Base-by-base conservation (phyloP, 2,797 vertebrate species). In the Gephyroberyx darwinii region DNA sequence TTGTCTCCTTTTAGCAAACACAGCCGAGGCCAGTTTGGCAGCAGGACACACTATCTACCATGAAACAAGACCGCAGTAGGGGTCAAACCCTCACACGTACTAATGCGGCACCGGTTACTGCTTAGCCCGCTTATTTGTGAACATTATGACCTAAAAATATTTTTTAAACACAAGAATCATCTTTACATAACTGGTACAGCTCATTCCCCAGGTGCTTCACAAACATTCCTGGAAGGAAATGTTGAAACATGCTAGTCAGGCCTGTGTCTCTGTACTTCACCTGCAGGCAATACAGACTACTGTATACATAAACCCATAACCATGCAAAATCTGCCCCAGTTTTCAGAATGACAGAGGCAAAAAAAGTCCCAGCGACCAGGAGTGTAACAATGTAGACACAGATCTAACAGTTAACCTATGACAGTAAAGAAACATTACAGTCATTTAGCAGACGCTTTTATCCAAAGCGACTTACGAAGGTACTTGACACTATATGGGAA, bases 81-180 rank as follows among this genome's bases (percentile, higher is more conserved):
- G 62, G 60, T 71, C 57, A 75, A 30, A 30, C 31, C 54, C 51
- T 58, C 48, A 22, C 64, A 58, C 52, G 56, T 16, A 7, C 69
- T 65, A 52, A 59, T 74, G 33, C 61, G 47, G 47, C 54, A 33
- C 3, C 12, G 2, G 2, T 41, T 60, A 62, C 22, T 69, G 17
- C 53, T 53, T 66, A 69, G 51, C 60, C 74, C n/a, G 75, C n/a
- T 65, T 73, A 50, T 20, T 68, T 66, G 26, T 62, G 65, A 4
- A 82, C 79, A 70, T 52, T 20, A 64, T 60, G 70, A 80, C 71
- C 80, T 69, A 50, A 74, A 33, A 75, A 53, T 58, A 31, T 19
- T 14, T 30, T 53, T 53, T 43, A 65, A 39, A 54, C 52, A 50
- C 47, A n/a, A 14, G n/a, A 68, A 31, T 1, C 22, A 37, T 55